A percentile compares a stretch with the other conserved stretches of the same genome.
phyloP scores from a whole-genome alignment of 2,888 invertebrate species.

The Tenthredo mesomela region DNA sequence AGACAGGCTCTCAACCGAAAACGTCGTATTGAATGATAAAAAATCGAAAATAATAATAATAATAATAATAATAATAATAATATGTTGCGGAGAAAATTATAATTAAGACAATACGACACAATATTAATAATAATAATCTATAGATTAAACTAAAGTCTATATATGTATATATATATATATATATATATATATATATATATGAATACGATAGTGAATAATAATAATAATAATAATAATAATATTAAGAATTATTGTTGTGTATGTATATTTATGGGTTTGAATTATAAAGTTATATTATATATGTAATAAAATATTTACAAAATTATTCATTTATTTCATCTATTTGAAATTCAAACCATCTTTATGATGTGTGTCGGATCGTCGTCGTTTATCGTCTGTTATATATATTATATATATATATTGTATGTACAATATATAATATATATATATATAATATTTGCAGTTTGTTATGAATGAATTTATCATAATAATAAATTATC shows the following conservation, averaged over 20 bases:
- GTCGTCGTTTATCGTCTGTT: neutral
- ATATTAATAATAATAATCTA: conserved; percentile 20
- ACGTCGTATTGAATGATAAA: conserved; percentile 12
- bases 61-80: neutral
- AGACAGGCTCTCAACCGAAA: conserved; percentile 44
- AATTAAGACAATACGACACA: conserved; percentile 19
- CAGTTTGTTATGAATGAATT: neutral
- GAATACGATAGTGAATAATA: conserved; percentile 29
- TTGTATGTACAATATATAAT: neutral
- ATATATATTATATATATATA: neutral
- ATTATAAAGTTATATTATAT: neutral
- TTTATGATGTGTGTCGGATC: neutral
- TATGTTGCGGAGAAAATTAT: neutral
- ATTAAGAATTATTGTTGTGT: neutral
- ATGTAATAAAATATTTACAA: conserved; percentile 3
- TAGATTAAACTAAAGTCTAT: too few species aligned
- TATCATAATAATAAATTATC: conserved; percentile 15
- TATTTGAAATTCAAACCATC: neutral
- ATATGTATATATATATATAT: neutral
- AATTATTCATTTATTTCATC: neutral
- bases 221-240: conserved; percentile 9
- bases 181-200: neutral
- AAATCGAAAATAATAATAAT: neutral
- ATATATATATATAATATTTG: neutral
- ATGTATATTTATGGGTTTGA: neutral